phyloP scores from a whole-genome alignment of 2,113 vertebrate genomes.

The Periophthalmus modestus region DNA sequence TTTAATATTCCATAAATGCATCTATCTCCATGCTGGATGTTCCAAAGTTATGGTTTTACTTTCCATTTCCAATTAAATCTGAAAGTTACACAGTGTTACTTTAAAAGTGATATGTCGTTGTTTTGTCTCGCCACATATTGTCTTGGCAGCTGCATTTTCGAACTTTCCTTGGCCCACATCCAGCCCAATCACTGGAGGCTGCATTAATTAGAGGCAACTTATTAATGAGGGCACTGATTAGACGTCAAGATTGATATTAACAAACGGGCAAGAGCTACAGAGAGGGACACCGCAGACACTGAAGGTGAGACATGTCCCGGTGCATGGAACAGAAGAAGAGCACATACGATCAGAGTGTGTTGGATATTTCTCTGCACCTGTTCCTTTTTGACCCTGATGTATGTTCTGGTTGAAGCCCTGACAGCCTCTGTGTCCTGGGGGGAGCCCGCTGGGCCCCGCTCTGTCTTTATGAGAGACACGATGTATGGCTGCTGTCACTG shows the following conservation, averaged over 20 bases:
- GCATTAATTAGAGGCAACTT: slow-evolving; percentile 24
- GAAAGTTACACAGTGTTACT: not conserved
- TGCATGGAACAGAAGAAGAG: not conserved
- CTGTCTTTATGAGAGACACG: slow-evolving; percentile 38
- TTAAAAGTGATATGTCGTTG: not conserved
- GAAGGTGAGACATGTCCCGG: slow-evolving; percentile 5
- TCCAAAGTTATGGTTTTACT: too few species aligned
- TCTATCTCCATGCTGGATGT: too few species aligned
- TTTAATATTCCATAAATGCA: too few species aligned
- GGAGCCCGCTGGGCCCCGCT: slow-evolving; percentile 36
- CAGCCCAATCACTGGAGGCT: slow-evolving; percentile 13
- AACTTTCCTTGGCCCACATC: slow-evolving; percentile 32
- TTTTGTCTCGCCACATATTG: not conserved
- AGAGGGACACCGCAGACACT: not conserved
- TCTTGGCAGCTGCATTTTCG: slow-evolving; percentile 3
- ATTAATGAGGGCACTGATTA: slow-evolving; percentile 34
- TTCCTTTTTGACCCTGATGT: slow-evolving; percentile 39
- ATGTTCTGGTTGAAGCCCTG: slow-evolving; percentile 36
- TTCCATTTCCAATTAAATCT: too few species aligned
- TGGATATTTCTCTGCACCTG: slow-evolving; percentile 31
- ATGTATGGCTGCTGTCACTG: slow-evolving; percentile 56
- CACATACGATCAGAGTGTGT: slow-evolving; percentile 30
- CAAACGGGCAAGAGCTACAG: not conserved
- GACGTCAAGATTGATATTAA: slow-evolving; percentile 29
- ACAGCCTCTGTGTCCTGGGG: slow-evolving; percentile 42